These are phyloP conservation scores for Minunthozetes semirufus DNA, from an alignment of 2,888 invertebrate species.

Conservation along the genomic window DNA sequence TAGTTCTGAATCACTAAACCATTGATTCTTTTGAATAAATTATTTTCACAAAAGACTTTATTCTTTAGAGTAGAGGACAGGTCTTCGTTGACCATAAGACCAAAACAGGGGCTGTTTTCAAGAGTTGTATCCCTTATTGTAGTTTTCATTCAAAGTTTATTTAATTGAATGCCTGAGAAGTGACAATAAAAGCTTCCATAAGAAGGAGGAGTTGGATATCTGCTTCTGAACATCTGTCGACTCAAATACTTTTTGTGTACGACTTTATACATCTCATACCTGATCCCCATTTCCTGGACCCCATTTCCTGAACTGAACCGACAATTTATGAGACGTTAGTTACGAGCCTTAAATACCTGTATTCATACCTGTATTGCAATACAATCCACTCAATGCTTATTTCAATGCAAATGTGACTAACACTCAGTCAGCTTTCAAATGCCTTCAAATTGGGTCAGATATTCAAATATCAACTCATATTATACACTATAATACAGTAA, in stretches of 20 bases:
- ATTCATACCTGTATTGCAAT: not conserved
- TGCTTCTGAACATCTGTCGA: conserved; percentile 21
- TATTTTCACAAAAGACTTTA: not conserved
- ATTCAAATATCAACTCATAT: not conserved
- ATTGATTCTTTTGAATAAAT: conserved; percentile 17
- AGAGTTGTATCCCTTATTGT: conserved; percentile 1
- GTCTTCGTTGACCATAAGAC: not conserved
- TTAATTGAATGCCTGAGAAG: conserved; percentile 7
- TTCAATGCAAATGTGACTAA: not conserved
- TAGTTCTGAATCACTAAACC: not conserved
- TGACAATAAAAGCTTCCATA: conserved; percentile 14
- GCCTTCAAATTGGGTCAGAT: conserved; percentile 1
- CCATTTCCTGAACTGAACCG: conserved; percentile 21
- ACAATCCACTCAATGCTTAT: not conserved
- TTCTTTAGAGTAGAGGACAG: not conserved
- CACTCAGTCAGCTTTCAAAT: not conserved
- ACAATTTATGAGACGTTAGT: conserved; percentile 15
- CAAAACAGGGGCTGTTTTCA: not conserved
- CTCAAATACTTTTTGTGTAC: conserved; percentile 15
- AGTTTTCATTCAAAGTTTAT: not conserved
- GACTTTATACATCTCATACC: conserved; percentile 8
- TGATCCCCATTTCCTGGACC: conserved; percentile 24
- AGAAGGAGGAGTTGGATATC: not conserved
- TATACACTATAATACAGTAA: too few species aligned
- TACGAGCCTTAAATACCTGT: conserved; percentile 15